A percentile compares a stretch with the other conserved stretches of the same genome.
Conservation (phyloP, 92 coral and sea anemone genomes). For the Phenganax marumi region DNA sequence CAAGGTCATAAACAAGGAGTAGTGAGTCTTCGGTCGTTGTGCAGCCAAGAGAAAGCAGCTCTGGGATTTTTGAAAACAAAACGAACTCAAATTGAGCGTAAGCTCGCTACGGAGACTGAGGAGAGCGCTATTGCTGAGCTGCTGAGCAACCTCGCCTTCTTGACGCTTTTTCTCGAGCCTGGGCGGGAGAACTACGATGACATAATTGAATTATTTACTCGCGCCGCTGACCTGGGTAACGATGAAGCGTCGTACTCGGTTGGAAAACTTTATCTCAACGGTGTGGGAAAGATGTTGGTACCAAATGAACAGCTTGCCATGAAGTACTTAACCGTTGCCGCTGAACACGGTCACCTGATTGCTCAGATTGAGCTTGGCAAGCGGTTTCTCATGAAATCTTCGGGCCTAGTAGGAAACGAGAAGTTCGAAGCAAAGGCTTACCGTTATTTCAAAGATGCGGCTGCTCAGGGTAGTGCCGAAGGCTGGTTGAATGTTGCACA, state of each 20-base stretch:
- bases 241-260: conserved; percentile 40
- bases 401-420: conserved; percentile 38
- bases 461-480: conserved; percentile 43
- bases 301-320: conserved; percentile 38
- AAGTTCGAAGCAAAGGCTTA: conserved; percentile 42
- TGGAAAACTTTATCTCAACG: conserved; percentile 31
- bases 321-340: conserved; percentile 30
- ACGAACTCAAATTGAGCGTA: conserved; percentile 36
- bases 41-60: conserved; percentile 22
- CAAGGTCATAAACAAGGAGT: conserved; percentile 32
- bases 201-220: conserved; percentile 29
- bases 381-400: conserved; percentile 26
- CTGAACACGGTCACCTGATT: conserved; percentile 44
- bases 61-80: conserved; percentile 25
- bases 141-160: conserved; percentile 33
- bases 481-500: conserved; percentile 46
- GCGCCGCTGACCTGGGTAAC: conserved; percentile 40
- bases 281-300: conserved; percentile 19
- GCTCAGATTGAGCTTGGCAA: conserved; percentile 43
- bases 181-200: conserved; percentile 24
- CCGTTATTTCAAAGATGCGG: conserved; percentile 38
- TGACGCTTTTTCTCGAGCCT: conserved; percentile 32
- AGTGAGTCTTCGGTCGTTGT: conserved; percentile 30
- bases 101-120: conserved; percentile 30
- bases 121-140: conserved; percentile 30